Base-by-base conservation (phyloP, 2,113 vertebrate species). In the Coracopsis vasa region DNA sequence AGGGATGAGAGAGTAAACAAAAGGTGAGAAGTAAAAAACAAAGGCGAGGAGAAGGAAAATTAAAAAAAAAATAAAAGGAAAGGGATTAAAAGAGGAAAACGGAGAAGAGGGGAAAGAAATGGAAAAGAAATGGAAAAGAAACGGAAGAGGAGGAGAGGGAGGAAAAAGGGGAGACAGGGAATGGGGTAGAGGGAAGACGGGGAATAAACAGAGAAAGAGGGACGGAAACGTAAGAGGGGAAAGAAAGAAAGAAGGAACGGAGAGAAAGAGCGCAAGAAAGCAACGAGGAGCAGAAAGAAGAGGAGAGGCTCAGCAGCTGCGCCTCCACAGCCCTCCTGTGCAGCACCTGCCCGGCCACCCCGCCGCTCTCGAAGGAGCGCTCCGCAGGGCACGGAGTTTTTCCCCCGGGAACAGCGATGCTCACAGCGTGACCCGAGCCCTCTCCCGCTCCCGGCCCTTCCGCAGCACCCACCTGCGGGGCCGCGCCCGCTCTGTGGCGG, bases 121-220 rank as follows among this genome's bases (percentile, higher is more conserved):
- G 9, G 4, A 2, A 35, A 28, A 19, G 14, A 3, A 2, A 3
- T 1, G 9, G 4, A 2, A 44, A 19, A 18, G 13, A 27, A 1
- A 7, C 9, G 10, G 24, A n/a, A 7, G 6, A 12, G 5, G 6
- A 2, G 4, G 8, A 9, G 9, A 19, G 7, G 5, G 42, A 4
- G 41, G 14, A 39, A 31, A 31, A 7, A 39, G 48, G 16, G 25
- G 7, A 44, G 23, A 4, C 13, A 45, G n/a, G 21, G 21, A 24
- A 29, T 11, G 9, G 6, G 28, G 4, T 9, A 24, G 6, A 13
- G 14, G 31, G 24, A 15, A 21, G 24, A n/a, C 10, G 29, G 19
- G 18, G 20, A 4, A n/a, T 21, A 56, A n/a, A 21, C 12, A 56
- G 54, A 56, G 31, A 29, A 31, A 16, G 27, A 18, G 10, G 12